A percentile compares a stretch with the other conserved stretches of the same genome.
Conservation (phyloP, 2,888 invertebrate genomes). For the Hypselothyrea guttata region DNA sequence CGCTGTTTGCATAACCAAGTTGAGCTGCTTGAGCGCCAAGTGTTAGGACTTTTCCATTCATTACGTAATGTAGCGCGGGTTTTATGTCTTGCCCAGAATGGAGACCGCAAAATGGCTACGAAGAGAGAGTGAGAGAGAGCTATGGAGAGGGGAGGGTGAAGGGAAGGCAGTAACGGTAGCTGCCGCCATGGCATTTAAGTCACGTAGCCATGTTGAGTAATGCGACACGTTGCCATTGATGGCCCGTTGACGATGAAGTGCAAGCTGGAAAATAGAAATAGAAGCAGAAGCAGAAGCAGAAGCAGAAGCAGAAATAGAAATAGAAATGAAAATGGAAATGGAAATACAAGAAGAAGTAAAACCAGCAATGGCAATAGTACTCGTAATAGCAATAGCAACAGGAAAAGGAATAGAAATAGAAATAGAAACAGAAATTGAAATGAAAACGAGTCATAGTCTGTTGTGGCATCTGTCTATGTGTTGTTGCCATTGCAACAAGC, state of each 20-base stretch:
- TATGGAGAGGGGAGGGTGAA: not conserved
- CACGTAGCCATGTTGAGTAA: slow-evolving; percentile 77
- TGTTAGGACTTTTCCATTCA: slow-evolving; percentile 54
- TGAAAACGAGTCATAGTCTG: slow-evolving; percentile 30
- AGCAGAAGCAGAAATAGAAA: slow-evolving; percentile 33
- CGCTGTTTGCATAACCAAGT: slow-evolving; percentile 57
- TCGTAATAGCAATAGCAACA: slow-evolving; percentile 51
- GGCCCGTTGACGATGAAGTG: slow-evolving; percentile 77
- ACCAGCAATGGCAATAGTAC: slow-evolving; percentile 35
- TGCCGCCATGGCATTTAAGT: slow-evolving; percentile 67
- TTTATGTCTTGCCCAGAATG: slow-evolving; percentile 49
- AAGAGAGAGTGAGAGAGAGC: not conserved
- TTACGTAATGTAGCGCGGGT: slow-evolving; percentile 63
- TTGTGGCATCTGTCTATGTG: not conserved
- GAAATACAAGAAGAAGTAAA: slow-evolving; percentile 49
- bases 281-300: slow-evolving; percentile 19
- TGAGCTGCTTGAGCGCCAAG: slow-evolving; percentile 42
- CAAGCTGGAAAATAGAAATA: slow-evolving; percentile 68
- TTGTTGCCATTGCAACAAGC: slow-evolving; percentile 55
- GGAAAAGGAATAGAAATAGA: slow-evolving; percentile 51
- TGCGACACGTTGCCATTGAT: slow-evolving; percentile 77
- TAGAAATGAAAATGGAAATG: slow-evolving; percentile 50
- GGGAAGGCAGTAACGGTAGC: too few species aligned
- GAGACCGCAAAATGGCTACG: slow-evolving; percentile 55
- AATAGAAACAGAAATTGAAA: slow-evolving; percentile 37